Evolutionary conservation across 1,140 invertebrate genomes (phyloP), one percentile per base, ranked within the genome.

Genomic region (Wiebesia pumilae): DNA sequence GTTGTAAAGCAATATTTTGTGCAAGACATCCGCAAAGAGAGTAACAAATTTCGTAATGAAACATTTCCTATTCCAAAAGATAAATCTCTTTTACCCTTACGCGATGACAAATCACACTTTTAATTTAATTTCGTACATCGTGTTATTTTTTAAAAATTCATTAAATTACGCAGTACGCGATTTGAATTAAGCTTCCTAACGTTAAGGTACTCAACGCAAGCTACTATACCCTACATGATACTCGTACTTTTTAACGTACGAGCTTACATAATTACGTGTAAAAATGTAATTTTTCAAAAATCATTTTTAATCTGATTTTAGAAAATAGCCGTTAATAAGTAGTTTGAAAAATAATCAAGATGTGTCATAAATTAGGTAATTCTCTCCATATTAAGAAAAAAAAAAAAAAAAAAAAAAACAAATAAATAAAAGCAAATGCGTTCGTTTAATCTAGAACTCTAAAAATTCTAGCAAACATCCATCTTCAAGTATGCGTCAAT

Each of bases 401-500:
- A 47, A 47, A 47, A 47, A 47, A 47, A 47, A 14, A 47, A n/a
- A n/a, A n/a, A n/a, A n/a, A n/a, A n/a, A n/a, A n/a, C n/a, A n/a
- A n/a, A n/a, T n/a, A n/a, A 3, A 62, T 62, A n/a, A n/a, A 67
- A 6, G 0, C n/a, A 67, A 67, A 67, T 30, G n/a, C n/a, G n/a
- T 4, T 3, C 62, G n/a, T 67, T 30, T 33, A 33, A 75, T 75
- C 40, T n/a, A 27, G 43, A 78, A 54, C 27, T 51, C 47, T 51
- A 30, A 51, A 51, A 69, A 71, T 82, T 35, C 40, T 71, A 58
- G 35, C 58, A 27, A 67, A 10, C 81, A 69, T 65, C 21, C 40
- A 82, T 82, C 65, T 43, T 35, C 80, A 35, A 51, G 16, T 71
- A 82, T 38, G 30, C 80, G 62, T 82, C 40, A 51, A 71, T 82